Base-by-base conservation (phyloP, 2,888 invertebrate species). In the Baronia brevicornis region DNA sequence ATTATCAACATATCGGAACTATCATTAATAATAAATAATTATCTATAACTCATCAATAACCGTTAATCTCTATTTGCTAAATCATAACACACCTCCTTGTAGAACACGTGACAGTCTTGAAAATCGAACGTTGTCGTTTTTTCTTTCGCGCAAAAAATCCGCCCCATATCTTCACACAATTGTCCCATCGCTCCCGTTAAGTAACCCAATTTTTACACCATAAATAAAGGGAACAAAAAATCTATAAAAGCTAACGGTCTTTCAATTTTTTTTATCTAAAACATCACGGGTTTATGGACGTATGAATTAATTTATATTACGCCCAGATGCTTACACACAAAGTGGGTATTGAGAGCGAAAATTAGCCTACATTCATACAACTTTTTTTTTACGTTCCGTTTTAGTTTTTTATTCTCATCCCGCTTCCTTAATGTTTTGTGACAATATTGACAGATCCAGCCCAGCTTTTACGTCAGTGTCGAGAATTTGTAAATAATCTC, bases 151-250 rank as follows among this genome's bases (percentile, higher is more conserved):
- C 46, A 48, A 46, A 50, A 43, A 47, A 40, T 31, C 40, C 55
- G 66, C 65, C 63, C 53, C 48, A 63, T 62, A 48, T 55, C 46
- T 46, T 21, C 38, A 49, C 57, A 78, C 78, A 84, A 82, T 70
- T 48, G 69, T 30, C 45, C 49, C 49, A 39, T 38, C 46, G 77
- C 77, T 78, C 69, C 79, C 80, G 79, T 70, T 82, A 82, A 84
- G 84, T 82, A 80, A 82, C 82, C 84, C 78, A 84, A 84, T 84
- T 82, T 79, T 79, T 75, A 62, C 79, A 73, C 82, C 79, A 74
- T 80, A 79, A 75, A 78, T 84, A 82, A 77, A 60, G 67, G 54
- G 46, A 50, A 63, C 70, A 78, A 71, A 73, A 71, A 58, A 44
- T 13, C 24, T 42, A 31, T 60, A 62, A 74, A 70, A 72, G 70